Conservation (phyloP, 2,888 invertebrate species). For the Eucriotettix oculatus region DNA sequence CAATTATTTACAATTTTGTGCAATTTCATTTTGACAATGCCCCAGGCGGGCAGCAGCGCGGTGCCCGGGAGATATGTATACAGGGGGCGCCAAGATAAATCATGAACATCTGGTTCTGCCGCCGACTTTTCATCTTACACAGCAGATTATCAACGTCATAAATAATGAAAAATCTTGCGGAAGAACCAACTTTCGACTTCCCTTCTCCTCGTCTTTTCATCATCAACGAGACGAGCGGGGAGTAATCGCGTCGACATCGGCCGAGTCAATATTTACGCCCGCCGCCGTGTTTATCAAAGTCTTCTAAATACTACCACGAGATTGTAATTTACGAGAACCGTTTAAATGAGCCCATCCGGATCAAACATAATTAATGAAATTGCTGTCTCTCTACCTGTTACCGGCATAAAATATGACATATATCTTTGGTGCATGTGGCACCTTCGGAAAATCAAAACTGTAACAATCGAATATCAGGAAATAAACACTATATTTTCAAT, state of each 20-base stretch:
- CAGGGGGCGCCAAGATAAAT: not conserved
- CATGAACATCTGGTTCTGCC: not conserved
- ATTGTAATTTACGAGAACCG: no score
- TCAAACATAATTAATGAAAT: no score
- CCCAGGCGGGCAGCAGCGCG: not conserved
- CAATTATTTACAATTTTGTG: slow-evolving; percentile 15
- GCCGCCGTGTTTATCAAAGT: not conserved
- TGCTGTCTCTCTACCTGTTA: no score
- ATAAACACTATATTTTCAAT: no score
- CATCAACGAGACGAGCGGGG: not conserved
- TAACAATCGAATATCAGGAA: no score
- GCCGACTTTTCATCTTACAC: not conserved
- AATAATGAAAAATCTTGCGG: not conserved
- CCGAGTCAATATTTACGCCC: not conserved
- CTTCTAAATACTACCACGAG: no score
- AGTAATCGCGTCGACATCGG: not conserved
- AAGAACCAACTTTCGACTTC: not conserved
- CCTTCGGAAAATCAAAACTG: no score
- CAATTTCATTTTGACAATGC: slow-evolving; percentile 14
- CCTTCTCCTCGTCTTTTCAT: not conserved
- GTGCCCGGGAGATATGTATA: not conserved
- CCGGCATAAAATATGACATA: no score
- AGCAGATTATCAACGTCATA: not conserved
- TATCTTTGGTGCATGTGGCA: no score
- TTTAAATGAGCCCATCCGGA: no score